Base-by-base conservation (phyloP, 2,113 vertebrate species). In the Rhinogobius similis region DNA sequence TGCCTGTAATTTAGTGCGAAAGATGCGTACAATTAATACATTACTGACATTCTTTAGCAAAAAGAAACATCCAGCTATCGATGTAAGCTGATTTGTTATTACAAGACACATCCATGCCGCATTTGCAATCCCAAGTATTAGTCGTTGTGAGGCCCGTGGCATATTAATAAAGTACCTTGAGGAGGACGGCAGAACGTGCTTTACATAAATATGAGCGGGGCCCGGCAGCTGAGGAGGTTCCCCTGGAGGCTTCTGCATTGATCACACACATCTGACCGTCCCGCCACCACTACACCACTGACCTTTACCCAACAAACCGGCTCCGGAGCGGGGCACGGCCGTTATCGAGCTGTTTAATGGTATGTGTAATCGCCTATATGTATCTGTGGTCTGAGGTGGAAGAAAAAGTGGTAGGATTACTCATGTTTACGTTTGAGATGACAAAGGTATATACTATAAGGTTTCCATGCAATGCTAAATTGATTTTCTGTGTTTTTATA, bases 221-320 rank as follows among this genome's bases (percentile, higher is more conserved):
- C 32, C 50, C 55, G 20, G 3, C 26, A 39, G 50, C 23, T 5
- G 44, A 10, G 36, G 65, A 50, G 50, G 26, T 36, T 23, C 39
- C 29, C 43, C 64, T 20, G 29, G 55, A 67, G 39, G 44, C 67
- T 65, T 52, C 27, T 7, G 26, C 75, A 83, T 78, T 67, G 74
- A 86, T 73, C 77, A 61, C 65, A 70, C 71, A 85, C 76, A 79
- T 78, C 27, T 18, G 70, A 76, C 75, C 76, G 70, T 68, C 68
- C 56, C 24, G 27, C 21, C 59, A 48, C 79, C 61, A 50, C 23
- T 55, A 81, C 68, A 75, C 73, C 43, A 1, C 1, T 86, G 76
- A 86, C 79, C 77, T 89, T 89, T 84, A 27, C 39, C 72, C 67
- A 76, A 76, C 38, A 75, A 32, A 39, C 52, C 80, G 48, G 38